Evolutionary conservation across 2,797 vertebrate genomes (phyloP).

Genomic region (Lithobates pipiens): DNA sequence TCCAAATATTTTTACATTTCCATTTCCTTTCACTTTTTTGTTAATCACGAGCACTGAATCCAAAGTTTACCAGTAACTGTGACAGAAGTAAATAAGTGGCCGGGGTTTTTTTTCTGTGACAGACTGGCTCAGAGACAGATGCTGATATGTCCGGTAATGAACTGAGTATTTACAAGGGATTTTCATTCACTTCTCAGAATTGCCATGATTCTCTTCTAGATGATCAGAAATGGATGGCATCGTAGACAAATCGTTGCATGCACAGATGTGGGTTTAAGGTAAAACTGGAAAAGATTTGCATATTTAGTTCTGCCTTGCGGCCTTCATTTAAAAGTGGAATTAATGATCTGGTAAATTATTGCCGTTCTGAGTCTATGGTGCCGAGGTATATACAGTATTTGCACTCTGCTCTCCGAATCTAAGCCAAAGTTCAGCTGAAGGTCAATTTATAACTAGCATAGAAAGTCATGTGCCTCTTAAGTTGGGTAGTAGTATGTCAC

Average conservation of each 20-base stretch:
- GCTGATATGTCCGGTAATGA: conserved; percentile 16
- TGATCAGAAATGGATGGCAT: conserved; percentile 66
- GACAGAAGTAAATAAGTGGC: background rate
- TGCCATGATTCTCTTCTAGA: conserved; percentile 24
- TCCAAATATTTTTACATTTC: background rate
- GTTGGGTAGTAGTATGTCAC: conserved; percentile 85
- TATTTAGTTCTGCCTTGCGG: conserved; percentile 77
- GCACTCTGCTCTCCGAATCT: conserved; percentile 74
- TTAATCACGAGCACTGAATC: background rate
- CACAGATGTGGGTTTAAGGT: conserved; percentile 75
- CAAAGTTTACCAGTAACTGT: background rate
- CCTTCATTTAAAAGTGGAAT: conserved; percentile 74
- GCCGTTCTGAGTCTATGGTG: conserved; percentile 70
- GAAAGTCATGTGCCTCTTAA: conserved; percentile 90
- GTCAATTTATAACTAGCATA: conserved; percentile 85
- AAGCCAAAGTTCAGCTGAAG: conserved; percentile 97
- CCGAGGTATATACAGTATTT: conserved; percentile 63
- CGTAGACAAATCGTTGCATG: conserved; percentile 66
- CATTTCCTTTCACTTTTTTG: background rate
- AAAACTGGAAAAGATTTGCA: conserved; percentile 75
- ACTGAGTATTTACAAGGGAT: conserved; percentile 32
- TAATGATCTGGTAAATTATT: conserved; percentile 79
- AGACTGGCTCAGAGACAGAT: conserved; percentile 19
- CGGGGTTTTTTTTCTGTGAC: background rate
- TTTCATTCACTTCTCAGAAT: conserved; percentile 35